Evolutionary conservation across 1,140 invertebrate species (phyloP).

Genomic region (Lineus longissimus): DNA sequence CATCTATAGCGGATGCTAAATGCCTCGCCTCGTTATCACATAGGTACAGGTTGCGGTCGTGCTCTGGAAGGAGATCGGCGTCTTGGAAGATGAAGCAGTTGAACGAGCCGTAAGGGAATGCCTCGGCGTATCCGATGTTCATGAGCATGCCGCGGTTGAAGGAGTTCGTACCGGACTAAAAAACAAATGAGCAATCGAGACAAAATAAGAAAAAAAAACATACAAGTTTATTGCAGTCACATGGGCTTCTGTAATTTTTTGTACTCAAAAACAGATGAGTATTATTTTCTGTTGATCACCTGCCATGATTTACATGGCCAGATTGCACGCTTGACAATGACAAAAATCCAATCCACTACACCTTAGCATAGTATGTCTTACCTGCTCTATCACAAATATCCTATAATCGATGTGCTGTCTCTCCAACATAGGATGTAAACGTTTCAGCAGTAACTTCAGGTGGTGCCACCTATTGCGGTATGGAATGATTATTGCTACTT

Average conservation of each 20-base stretch:
- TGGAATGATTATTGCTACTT: slow-evolving; percentile 53
- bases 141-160: slow-evolving; percentile 50
- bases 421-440: slow-evolving; percentile 45
- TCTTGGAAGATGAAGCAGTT: slow-evolving; percentile 52
- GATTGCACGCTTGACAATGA: neutral
- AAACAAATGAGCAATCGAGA: slow-evolving; percentile 61
- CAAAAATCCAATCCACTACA: neutral
- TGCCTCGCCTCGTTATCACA: slow-evolving; percentile 46
- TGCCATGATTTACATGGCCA: too few relatives aligned
- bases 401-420: slow-evolving; percentile 45
- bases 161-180: neutral
- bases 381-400: slow-evolving; percentile 51
- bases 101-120: slow-evolving; percentile 34
- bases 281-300: too few relatives aligned
- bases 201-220: slow-evolving; percentile 56
- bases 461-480: slow-evolving; percentile 54
- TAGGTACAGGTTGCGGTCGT: slow-evolving; percentile 46
- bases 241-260: too few relatives aligned
- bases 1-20: slow-evolving; percentile 45
- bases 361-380: slow-evolving; percentile 59
- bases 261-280: too few relatives aligned
- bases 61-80: slow-evolving; percentile 46
- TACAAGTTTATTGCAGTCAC: neutral
- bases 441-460: slow-evolving; percentile 39
- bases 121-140: slow-evolving; percentile 48